These are phyloP conservation scores for Cyanoderma ruficeps DNA, from an alignment of 2,113 vertebrate genomes.

Conservation along the genomic window DNA sequence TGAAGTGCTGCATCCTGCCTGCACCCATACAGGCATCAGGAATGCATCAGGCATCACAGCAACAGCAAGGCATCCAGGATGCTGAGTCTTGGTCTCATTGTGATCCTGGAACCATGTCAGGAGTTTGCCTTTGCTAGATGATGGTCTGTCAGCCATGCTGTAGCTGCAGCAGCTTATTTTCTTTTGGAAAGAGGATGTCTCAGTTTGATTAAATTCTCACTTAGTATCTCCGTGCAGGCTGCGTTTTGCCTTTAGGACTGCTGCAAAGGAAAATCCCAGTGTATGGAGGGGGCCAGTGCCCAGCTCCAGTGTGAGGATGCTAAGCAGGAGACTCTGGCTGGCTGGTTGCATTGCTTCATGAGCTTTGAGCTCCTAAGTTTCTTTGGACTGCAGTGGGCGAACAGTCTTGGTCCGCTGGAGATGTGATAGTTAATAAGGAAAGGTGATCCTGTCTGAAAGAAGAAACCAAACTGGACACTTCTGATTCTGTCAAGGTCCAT, in stretches of 20 bases:
- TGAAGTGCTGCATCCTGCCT: background rate
- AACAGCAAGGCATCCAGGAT: background rate
- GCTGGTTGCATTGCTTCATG: accelerated
- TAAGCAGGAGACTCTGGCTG: background rate
- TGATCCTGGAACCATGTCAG: background rate
- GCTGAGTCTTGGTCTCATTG: background rate
- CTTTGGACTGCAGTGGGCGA: background rate
- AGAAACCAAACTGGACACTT: background rate
- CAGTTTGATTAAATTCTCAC: background rate
- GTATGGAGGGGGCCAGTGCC: background rate
- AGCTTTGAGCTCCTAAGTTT: background rate
- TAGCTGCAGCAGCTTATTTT: background rate
- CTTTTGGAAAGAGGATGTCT: background rate
- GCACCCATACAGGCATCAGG: accelerated
- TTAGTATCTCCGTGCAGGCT: background rate
- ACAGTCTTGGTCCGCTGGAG: background rate
- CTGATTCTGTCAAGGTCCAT: background rate
- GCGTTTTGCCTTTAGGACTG: background rate
- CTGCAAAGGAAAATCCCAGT: background rate
- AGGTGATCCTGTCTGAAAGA: background rate
- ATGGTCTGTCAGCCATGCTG: background rate
- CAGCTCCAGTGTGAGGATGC: accelerated
- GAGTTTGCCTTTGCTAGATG: background rate
- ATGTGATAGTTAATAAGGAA: background rate
- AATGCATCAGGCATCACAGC: background rate